These are phyloP conservation scores for Chrosomus eos DNA, from an alignment of 2,797 vertebrate genomes.

Conservation along the genomic window DNA sequence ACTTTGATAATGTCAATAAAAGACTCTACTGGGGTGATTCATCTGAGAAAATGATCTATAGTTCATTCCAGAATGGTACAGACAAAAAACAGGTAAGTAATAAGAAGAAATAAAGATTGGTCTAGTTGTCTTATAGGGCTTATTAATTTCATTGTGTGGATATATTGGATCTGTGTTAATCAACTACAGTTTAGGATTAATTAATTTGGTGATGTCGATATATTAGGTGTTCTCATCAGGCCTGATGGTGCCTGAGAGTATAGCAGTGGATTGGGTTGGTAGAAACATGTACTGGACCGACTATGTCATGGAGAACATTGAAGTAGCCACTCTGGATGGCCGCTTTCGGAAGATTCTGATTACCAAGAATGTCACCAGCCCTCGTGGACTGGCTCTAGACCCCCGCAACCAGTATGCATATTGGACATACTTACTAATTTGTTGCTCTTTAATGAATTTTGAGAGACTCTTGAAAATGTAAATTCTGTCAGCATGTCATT, in stretches of 20 bases:
- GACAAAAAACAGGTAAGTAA: constrained; percentile 81
- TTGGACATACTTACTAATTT: background rate
- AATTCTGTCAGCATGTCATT: background rate
- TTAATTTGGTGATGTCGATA: background rate
- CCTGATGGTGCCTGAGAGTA: constrained; percentile 74
- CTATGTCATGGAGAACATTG: constrained; percentile 77
- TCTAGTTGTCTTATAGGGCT: background rate
- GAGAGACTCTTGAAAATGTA: background rate
- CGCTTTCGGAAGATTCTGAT: constrained; percentile 75
- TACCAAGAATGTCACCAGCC: constrained; percentile 74
- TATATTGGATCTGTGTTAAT: background rate
- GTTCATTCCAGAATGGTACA: constrained; percentile 86
- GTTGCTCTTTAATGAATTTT: background rate
- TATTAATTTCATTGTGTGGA: background rate
- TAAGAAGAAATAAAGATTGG: background rate
- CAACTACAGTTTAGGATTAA: background rate
- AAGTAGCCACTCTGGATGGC: constrained; percentile 78
- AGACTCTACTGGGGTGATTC: constrained; percentile 92
- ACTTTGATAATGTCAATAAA: constrained; percentile 86
- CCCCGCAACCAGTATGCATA: constrained; percentile 74
- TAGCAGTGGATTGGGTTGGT: constrained; percentile 80
- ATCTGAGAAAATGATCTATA: constrained; percentile 88
- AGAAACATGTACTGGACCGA: constrained; percentile 80
- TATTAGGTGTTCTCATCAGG: constrained; percentile 75
- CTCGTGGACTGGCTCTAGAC: constrained; percentile 76